phyloP scores from a whole-genome alignment of 2,888 invertebrate species.

The Zaprionus lineosus region DNA sequence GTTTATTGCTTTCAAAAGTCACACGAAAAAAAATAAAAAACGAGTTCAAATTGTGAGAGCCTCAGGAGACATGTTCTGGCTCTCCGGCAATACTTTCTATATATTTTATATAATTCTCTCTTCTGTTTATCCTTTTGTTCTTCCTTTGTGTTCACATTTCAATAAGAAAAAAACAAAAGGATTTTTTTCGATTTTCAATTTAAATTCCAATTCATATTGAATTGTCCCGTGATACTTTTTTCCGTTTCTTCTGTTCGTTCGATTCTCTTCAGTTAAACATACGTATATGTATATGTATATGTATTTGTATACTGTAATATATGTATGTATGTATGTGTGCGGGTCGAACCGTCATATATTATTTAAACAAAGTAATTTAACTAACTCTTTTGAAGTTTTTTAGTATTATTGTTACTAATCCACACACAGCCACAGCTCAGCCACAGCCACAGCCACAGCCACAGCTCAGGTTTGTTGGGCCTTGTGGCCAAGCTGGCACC shows the following conservation, averaged over 20 bases:
- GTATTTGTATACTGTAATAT: slow-evolving; percentile 12
- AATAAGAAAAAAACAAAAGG: too few species aligned
- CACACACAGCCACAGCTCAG: slow-evolving; percentile 56
- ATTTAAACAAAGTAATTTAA: slow-evolving; percentile 41
- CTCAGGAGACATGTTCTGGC: not conserved
- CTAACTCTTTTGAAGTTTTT: slow-evolving; percentile 59
- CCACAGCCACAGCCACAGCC: slow-evolving; percentile 67
- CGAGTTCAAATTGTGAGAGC: not conserved
- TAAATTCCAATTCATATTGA: not conserved
- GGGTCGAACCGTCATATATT: slow-evolving; percentile 26
- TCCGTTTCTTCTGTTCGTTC: slow-evolving; percentile 18
- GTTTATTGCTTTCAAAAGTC: not conserved
- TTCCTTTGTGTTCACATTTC: too few species aligned
- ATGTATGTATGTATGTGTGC: slow-evolving; percentile 16
- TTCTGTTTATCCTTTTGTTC: too few species aligned
- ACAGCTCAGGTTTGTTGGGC: slow-evolving; percentile 64
- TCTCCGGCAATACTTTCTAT: too few species aligned
- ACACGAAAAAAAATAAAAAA: too few species aligned
- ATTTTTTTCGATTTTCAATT: not conserved
- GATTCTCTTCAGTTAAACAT: slow-evolving; percentile 14
- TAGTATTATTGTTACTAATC: slow-evolving; percentile 63
- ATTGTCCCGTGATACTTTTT: not conserved
- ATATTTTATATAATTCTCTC: too few species aligned
- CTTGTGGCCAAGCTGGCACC: slow-evolving; percentile 56
- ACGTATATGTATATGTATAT: slow-evolving; percentile 18